Conservation (phyloP, 1,140 invertebrate genomes). For the Camponotus floridanus region DNA sequence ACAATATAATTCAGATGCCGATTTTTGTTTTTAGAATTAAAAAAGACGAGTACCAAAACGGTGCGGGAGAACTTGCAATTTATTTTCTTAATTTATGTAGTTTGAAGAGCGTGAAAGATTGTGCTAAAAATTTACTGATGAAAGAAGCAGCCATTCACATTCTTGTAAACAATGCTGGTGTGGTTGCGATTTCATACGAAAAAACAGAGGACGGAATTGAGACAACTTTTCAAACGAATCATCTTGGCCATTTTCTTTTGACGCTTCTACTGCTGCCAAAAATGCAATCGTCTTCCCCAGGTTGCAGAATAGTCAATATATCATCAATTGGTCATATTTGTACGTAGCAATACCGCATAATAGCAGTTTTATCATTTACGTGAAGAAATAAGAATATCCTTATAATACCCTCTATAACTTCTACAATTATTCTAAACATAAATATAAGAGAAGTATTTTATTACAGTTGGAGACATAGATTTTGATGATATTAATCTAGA, state of each 20-base stretch:
- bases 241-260: conserved; percentile 94
- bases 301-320: conserved; percentile 90
- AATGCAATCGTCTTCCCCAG: conserved; percentile 86
- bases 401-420: too few species aligned
- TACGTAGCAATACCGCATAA: not conserved
- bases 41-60: conserved; percentile 78
- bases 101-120: conserved; percentile 91
- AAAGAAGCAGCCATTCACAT: conserved; percentile 89
- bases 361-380: not conserved
- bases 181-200: conserved; percentile 90
- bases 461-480: conserved; percentile 88
- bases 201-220: conserved; percentile 93
- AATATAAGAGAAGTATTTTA: conserved; percentile 77
- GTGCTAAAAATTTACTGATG: conserved; percentile 88
- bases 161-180: conserved; percentile 94
- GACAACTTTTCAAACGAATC: conserved; percentile 91
- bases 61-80: conserved; percentile 87
- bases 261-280: conserved; percentile 92
- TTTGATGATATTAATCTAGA: conserved; percentile 89
- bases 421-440: too few species aligned
- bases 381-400: not conserved
- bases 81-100: conserved; percentile 90
- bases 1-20: too few species aligned
- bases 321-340: conserved; percentile 87
- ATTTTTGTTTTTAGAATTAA: conserved; percentile 74